Percentiles rank a stretch among this genome's conserved stretches.
Conservation (phyloP, 2,797 vertebrate genomes). For the Malacoctenus gilli region DNA sequence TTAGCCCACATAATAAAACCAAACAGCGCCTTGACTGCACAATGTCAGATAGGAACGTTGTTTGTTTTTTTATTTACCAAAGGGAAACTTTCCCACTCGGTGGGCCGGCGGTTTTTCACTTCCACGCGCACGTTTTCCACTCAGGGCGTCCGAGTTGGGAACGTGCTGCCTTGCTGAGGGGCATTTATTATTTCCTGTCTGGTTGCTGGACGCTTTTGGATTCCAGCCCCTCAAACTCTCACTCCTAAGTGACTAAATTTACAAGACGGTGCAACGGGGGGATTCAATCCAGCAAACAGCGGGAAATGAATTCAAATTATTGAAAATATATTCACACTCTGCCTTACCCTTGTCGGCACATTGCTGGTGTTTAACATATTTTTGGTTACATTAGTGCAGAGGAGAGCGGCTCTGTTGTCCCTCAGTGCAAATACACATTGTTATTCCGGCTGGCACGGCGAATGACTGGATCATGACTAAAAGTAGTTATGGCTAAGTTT, state of each 20-base stretch:
- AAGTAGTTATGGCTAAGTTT: neutral
- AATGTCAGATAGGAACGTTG: neutral
- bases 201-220: neutral
- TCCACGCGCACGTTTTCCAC: too few species aligned
- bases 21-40: neutral
- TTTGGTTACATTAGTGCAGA: constrained; percentile 49
- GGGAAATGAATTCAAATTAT: constrained; percentile 43
- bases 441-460: constrained; percentile 23
- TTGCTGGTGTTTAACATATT: constrained; percentile 53
- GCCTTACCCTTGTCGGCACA: constrained; percentile 36
- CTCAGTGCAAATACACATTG: constrained; percentile 30
- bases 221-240: constrained; percentile 9
- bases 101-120: neutral
- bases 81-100: neutral
- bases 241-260: constrained; percentile 6
- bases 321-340: constrained; percentile 47
- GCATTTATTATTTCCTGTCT: neutral
- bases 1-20: too few species aligned
- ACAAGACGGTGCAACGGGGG: neutral
- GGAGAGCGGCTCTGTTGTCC: constrained; percentile 4
- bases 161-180: neutral
- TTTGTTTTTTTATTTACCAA: neutral
- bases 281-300: neutral
- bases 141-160: neutral
- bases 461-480: constrained; percentile 27